Evolutionary conservation across 1,140 invertebrate species (phyloP).

Genomic region (Grapholita molesta): DNA sequence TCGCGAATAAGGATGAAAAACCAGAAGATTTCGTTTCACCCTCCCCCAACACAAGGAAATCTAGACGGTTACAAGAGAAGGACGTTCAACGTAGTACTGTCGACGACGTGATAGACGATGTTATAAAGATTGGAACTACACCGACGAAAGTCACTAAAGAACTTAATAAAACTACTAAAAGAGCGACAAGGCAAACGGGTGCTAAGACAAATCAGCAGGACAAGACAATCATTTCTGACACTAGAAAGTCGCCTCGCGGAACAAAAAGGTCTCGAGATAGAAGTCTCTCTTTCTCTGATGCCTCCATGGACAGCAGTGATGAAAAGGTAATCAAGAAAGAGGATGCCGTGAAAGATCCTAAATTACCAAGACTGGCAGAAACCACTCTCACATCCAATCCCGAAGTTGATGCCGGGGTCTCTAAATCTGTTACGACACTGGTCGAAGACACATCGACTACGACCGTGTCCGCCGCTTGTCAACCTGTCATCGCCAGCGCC

Average conservation of each 20-base stretch:
- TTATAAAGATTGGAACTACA: conserved; percentile 81
- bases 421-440: background rate
- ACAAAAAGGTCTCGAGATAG: conserved; percentile 79
- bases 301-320: conserved; percentile 80
- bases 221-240: conserved; percentile 58
- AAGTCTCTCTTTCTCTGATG: conserved; percentile 81
- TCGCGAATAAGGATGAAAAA: conserved; percentile 78
- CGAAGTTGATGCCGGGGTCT: conserved; percentile 28
- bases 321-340: conserved; percentile 71
- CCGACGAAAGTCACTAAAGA: conserved; percentile 51
- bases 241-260: conserved; percentile 81
- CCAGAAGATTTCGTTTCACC: conserved; percentile 81
- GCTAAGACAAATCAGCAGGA: conserved; percentile 49
- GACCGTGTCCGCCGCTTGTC: background rate
- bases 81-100: conserved; percentile 85
- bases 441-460: conserved; percentile 3
- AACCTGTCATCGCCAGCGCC: background rate
- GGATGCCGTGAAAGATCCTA: conserved; percentile 42
- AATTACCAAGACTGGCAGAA: conserved; percentile 53
- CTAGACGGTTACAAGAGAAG: conserved; percentile 87
- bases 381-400: conserved; percentile 14
- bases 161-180: conserved; percentile 55
- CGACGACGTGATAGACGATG: conserved; percentile 93
- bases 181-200: conserved; percentile 54
- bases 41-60: conserved; percentile 85